These are phyloP conservation scores for Microcebus jonahi DNA, from an alignment of 2,113 vertebrate species.

Conservation along the genomic window DNA sequence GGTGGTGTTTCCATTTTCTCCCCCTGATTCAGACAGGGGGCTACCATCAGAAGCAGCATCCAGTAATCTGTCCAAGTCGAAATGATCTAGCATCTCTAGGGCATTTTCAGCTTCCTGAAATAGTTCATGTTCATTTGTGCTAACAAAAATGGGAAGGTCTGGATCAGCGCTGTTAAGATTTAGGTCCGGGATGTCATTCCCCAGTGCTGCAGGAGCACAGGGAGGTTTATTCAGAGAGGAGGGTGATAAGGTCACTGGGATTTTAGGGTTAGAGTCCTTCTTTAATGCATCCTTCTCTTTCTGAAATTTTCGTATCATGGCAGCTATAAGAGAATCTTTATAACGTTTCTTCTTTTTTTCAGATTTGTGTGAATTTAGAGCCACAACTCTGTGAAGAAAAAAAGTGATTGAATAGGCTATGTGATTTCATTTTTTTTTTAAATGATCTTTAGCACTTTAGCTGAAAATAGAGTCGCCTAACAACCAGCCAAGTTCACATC, in stretches of 20 bases:
- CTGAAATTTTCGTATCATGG: slow-evolving; percentile 97
- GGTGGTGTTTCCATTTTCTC: slow-evolving; percentile 90
- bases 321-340: slow-evolving; percentile 95
- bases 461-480: no score
- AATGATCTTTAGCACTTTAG: no score
- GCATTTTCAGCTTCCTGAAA: slow-evolving; percentile 92
- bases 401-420: slow-evolving; percentile 55
- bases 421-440: not conserved
- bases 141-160: slow-evolving; percentile 95
- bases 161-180: slow-evolving; percentile 88
- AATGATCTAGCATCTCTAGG: slow-evolving; percentile 94
- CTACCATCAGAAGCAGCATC: slow-evolving; percentile 93
- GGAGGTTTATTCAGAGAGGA: slow-evolving; percentile 83
- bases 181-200: slow-evolving; percentile 86
- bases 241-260: slow-evolving; percentile 78
- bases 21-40: slow-evolving; percentile 88
- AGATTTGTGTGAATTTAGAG: slow-evolving; percentile 94
- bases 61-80: slow-evolving; percentile 95
- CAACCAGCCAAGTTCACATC: no score
- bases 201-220: slow-evolving; percentile 60
- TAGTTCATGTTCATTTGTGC: slow-evolving; percentile 93
- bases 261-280: slow-evolving; percentile 84
- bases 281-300: slow-evolving; percentile 96
- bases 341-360: slow-evolving; percentile 99
- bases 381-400: slow-evolving; percentile 88